Base-by-base conservation (phyloP, 2,113 vertebrate species). In the Columba janthina region DNA sequence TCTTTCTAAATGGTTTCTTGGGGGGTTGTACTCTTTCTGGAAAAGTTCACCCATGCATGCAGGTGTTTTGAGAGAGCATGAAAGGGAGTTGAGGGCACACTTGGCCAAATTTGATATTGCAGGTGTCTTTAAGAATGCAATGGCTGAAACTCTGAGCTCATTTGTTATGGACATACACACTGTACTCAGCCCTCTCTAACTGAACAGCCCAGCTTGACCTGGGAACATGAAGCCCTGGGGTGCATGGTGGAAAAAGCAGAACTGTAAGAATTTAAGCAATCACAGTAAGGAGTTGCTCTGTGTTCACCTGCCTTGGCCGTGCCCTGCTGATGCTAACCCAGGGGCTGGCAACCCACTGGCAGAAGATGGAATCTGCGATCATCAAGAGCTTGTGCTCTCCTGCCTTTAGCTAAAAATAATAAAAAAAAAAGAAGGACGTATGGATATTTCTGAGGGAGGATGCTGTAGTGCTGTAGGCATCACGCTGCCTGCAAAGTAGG, bases 261-360 rank as follows among this genome's bases (percentile, higher is more conserved):
- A 50, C 50, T 1, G 1, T 53, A 42, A 46, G 87, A 15, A 46
- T 36, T n/a, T 10, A 3, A 38, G 3, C 1, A 60, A 40, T 20
- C 0, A 0, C 2, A 12, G 18, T 0, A 5, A 53, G 17, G 84
- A 11, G 11, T 24, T 8, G 16, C 42, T 6, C 2, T 46, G 2
- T 2, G 1, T 54, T 58, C 0, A 2, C 60, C 44, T 4, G 2
- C 32, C 56, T 11, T 7, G 21, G 56, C 88, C 4, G 0, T 34
- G 58, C 31, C 57, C 53, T 22, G 58, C 40, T 18, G 22, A 0
- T 9, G 48, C 3, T 0, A 18, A 36, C 2, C 36, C 5, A 0
- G 50, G 54, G 38, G 1, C 36, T 7, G n/a, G 28, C 2, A 0
- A 11, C 62, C n/a, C 60, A 46, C 40, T 32, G 0, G 9, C 15